These are phyloP conservation scores for Acrossocheilus wenchowensis DNA, from an alignment of 2,797 vertebrate genomes.

Conservation along the genomic window DNA sequence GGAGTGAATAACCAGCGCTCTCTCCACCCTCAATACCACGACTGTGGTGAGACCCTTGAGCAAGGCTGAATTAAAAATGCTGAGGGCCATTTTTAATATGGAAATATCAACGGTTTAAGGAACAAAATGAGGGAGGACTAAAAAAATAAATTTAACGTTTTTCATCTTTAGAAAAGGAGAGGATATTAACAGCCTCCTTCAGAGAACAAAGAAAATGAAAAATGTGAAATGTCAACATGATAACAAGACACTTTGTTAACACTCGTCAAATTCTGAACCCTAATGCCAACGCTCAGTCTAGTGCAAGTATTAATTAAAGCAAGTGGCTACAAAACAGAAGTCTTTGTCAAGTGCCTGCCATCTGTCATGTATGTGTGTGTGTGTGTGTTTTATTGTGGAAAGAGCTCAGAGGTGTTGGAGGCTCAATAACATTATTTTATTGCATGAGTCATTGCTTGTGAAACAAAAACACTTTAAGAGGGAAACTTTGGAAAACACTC, in stretches of 20 bases:
- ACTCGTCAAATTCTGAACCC: background rate
- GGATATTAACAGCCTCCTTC: background rate
- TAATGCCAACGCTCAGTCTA: constrained; percentile 17
- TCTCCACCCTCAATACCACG: too few relatives aligned
- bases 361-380: constrained; percentile 34
- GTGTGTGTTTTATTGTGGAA: constrained; percentile 46
- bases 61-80: too few relatives aligned
- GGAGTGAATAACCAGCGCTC: too few relatives aligned
- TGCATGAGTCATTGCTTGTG: constrained; percentile 51
- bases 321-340: constrained; percentile 31
- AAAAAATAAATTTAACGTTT: background rate
- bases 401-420: constrained; percentile 46
- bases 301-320: constrained; percentile 38
- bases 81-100: background rate
- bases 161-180: background rate
- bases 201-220: background rate
- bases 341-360: constrained; percentile 39
- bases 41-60: too few relatives aligned
- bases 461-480: constrained; percentile 39
- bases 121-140: background rate
- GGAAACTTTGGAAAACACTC: constrained; percentile 35
- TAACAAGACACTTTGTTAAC: background rate
- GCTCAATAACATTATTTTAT: constrained; percentile 20
- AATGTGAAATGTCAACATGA: background rate
- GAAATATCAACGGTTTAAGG: background rate